Evolutionary conservation across 2,888 invertebrate genomes (phyloP).

Genomic region (Crioceris asparagi): DNA sequence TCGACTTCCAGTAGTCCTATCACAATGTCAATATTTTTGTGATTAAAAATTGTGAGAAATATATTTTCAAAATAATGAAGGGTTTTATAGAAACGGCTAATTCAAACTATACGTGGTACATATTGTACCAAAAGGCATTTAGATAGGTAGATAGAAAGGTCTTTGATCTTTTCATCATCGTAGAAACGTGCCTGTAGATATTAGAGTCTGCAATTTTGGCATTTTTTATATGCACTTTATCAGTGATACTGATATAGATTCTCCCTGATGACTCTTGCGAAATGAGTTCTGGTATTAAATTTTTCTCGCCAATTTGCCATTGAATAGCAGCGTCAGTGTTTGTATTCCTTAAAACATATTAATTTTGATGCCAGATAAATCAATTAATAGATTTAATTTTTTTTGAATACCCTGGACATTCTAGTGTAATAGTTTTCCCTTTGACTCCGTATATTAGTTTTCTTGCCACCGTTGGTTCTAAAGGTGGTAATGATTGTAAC

Average conservation of each 20-base stretch:
- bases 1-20: no score
- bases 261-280: conserved; percentile 42
- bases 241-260: conserved; percentile 45
- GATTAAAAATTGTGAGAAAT: no score
- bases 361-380: no score
- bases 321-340: conserved; percentile 43
- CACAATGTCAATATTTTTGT: no score
- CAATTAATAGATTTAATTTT: conserved; percentile 2
- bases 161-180: no score
- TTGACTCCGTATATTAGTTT: conserved; percentile 35
- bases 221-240: conserved; percentile 46
- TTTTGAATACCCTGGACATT: conserved; percentile 43
- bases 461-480: conserved; percentile 37
- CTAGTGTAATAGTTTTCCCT: conserved; percentile 33
- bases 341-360: conserved; percentile 40
- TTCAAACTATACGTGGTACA: no score
- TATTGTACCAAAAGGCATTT: no score
- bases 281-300: conserved; percentile 41
- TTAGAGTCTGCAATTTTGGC: conserved; percentile 45
- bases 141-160: no score
- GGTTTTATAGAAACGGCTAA: no score
- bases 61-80: no score
- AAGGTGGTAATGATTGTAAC: conserved; percentile 40
- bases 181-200: conserved; percentile 54
- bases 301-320: conserved; percentile 47